Conservation (phyloP, 2,113 vertebrate species). For the Xiphias gladius region DNA sequence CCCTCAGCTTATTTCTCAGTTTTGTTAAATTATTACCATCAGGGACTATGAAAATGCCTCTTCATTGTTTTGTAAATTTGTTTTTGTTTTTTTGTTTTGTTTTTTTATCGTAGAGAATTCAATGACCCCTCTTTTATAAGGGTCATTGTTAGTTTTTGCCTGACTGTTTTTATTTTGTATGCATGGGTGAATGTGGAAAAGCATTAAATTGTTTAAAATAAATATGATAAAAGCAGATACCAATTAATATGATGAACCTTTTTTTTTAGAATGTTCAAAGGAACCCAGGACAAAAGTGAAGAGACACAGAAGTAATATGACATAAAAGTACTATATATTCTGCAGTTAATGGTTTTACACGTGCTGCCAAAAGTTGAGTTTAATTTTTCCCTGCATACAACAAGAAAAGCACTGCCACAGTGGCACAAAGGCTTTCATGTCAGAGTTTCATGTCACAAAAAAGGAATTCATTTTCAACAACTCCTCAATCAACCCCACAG, state of each 20-base stretch:
- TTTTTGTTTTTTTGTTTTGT: conserved; percentile 24
- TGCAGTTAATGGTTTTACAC: background rate
- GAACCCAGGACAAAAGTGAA: background rate
- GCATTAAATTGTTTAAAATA: conserved; percentile 70
- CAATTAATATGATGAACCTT: background rate
- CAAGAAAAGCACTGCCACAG: background rate
- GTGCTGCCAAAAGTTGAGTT: background rate
- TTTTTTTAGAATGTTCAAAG: background rate
- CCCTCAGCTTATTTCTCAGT: conserved; percentile 41
- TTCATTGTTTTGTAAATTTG: conserved; percentile 62
- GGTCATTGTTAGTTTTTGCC: conserved; percentile 55
- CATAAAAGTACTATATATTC: background rate
- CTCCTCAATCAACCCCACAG: background rate
- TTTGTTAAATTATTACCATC: conserved; percentile 73
- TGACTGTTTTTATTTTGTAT: conserved; percentile 60
- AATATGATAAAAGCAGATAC: conserved; percentile 47
- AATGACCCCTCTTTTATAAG: conserved; percentile 76
- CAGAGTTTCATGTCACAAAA: background rate
- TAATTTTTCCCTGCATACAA: background rate
- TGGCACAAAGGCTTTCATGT: background rate
- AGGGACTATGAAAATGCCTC: conserved; percentile 77
- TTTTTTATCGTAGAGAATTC: conserved; percentile 44
- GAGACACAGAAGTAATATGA: background rate
- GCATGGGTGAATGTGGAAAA: conserved; percentile 71
- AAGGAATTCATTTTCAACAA: background rate